These are phyloP conservation scores for Noctua pronuba DNA, from an alignment of 2,888 invertebrate genomes.

Conservation along the genomic window DNA sequence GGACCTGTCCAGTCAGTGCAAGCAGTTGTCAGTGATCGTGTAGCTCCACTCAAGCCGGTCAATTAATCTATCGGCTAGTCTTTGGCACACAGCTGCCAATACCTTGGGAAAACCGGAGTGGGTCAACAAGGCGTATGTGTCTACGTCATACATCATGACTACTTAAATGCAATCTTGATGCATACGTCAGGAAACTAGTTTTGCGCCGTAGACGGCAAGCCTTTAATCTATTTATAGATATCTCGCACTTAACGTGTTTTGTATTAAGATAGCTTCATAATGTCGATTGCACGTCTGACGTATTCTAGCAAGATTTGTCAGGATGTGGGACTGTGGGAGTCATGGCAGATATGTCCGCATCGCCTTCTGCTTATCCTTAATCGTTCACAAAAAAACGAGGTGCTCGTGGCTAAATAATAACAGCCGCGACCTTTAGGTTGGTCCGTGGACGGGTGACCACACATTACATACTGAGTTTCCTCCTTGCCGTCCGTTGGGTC, in stretches of 20 bases:
- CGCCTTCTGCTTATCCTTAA: neutral
- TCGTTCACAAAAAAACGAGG: neutral
- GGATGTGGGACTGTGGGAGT: neutral
- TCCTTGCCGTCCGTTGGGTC: no score
- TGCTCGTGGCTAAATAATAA: no score
- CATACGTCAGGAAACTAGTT: slow-evolving; percentile 16
- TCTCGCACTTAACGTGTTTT: neutral
- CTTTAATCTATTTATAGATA: slow-evolving; percentile 2
- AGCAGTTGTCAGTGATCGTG: no score
- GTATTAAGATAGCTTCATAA: neutral
- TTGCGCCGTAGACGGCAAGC: neutral
- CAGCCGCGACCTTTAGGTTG: neutral
- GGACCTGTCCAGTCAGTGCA: no score
- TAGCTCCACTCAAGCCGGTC: no score
- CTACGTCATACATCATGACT: slow-evolving; percentile 6
- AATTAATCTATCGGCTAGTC: no score
- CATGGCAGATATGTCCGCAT: neutral
- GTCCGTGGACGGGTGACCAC: no score
- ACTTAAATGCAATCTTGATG: neutral
- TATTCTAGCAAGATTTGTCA: neutral
- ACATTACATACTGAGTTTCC: no score
- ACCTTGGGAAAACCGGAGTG: slow-evolving; percentile 2
- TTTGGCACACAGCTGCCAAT: neutral
- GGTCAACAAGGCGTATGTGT: neutral
- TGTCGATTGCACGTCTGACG: neutral